Percentiles rank a stretch among this genome's conserved stretches.
These are phyloP conservation scores for Lasioglossum baleicum DNA, from an alignment of 1,140 invertebrate species.

Conservation along the genomic window DNA sequence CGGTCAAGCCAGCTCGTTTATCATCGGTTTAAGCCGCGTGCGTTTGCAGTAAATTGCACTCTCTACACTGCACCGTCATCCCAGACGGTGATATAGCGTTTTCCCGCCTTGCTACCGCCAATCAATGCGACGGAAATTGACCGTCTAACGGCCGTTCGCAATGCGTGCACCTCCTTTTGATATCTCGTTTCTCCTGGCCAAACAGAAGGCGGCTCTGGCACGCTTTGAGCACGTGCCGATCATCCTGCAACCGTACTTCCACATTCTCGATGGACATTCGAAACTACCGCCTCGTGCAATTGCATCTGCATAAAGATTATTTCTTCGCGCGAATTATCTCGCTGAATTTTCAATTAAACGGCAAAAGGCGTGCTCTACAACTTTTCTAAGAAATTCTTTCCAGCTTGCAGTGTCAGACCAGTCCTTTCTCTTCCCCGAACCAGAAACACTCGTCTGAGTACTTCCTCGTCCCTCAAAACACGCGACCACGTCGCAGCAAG, in stretches of 20 bases:
- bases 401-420: no score
- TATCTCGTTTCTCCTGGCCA: conserved; percentile 35
- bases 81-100: conserved; percentile 62
- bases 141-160: conserved; percentile 58
- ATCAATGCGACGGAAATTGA: conserved; percentile 68
- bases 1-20: conserved; percentile 59
- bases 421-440: no score
- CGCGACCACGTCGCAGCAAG: background rate
- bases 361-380: no score
- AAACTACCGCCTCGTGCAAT: no score
- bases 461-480: no score
- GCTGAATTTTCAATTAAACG: no score
- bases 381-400: no score
- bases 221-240: conserved; percentile 27
- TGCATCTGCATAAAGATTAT: no score
- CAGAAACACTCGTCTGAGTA: no score
- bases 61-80: conserved; percentile 54
- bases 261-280: no score
- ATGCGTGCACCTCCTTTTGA: conserved; percentile 50
- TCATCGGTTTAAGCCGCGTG: conserved; percentile 61
- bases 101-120: conserved; percentile 57
- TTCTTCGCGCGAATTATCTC: no score
- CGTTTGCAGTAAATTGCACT: conserved; percentile 59
- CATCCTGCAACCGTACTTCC: no score
- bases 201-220: conserved; percentile 30